Evolutionary conservation across 2,113 vertebrate genomes (phyloP).

Genomic region (Aviceda subcristata): DNA sequence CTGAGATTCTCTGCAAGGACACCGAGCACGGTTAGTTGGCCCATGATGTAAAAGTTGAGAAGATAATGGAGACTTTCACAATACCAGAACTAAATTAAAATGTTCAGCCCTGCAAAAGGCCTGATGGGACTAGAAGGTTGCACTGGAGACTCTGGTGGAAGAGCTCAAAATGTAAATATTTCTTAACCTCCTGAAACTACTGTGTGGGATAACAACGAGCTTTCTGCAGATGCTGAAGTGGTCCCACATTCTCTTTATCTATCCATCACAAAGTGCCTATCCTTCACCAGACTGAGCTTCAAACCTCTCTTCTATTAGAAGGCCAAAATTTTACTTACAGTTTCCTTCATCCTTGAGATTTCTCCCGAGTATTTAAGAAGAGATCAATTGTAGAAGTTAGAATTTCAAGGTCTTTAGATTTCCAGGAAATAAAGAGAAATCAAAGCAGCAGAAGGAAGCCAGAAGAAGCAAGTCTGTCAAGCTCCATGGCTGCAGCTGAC

Average conservation of each 20-base stretch:
- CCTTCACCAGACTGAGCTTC: not conserved
- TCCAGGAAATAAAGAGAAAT: not conserved
- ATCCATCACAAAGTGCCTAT: not conserved
- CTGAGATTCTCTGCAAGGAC: not conserved
- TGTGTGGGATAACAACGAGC: not conserved
- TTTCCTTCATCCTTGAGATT: not conserved
- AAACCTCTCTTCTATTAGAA: not conserved
- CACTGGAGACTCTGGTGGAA: not conserved
- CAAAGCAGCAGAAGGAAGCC: not conserved
- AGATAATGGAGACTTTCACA: not conserved
- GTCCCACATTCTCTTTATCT: not conserved
- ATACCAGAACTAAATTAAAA: not conserved
- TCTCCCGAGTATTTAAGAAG: not conserved
- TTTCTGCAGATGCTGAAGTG: not conserved
- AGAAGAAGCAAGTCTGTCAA: not conserved
- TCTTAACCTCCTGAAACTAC: not conserved
- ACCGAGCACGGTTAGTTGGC: not conserved
- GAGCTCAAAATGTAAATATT: not conserved
- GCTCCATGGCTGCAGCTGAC: not conserved
- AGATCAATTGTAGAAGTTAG: not conserved
- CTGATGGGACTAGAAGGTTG: not conserved
- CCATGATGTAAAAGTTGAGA: not conserved
- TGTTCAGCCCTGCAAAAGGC: not conserved
- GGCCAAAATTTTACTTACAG: not conserved
- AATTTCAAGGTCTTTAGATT: not conserved